These are phyloP conservation scores for Stigmatopora argus DNA, from an alignment of 2,113 vertebrate species.

Conservation along the genomic window DNA sequence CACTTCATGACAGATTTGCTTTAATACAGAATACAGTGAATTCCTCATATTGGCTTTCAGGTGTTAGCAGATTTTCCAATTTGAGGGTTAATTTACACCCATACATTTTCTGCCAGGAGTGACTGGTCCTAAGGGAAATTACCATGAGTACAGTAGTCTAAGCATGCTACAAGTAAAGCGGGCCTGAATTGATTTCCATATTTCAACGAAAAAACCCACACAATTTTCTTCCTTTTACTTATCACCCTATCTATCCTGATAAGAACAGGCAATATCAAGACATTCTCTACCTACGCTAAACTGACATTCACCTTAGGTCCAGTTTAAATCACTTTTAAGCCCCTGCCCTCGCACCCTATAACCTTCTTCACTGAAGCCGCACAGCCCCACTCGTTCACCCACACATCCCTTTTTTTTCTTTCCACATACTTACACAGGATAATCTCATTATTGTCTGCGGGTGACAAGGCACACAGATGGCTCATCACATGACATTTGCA, in stretches of 20 bases:
- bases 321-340: conserved; percentile 2
- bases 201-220: no score
- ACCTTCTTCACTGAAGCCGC: no score
- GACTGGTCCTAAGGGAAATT: no score
- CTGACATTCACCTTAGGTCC: background rate
- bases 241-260: background rate
- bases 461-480: conserved; percentile 57
- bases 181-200: no score
- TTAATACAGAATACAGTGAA: background rate
- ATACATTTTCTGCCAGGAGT: no score
- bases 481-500: conserved; percentile 58
- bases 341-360: background rate
- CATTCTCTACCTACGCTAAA: background rate
- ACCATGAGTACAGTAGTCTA: no score
- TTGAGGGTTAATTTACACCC: background rate
- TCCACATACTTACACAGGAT: conserved; percentile 59
- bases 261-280: no score
- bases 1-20: background rate
- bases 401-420: conserved; percentile 19
- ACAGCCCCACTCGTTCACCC: background rate
- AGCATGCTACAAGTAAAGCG: no score
- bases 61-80: background rate
- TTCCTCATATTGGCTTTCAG: no score
- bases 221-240: no score
- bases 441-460: conserved; percentile 68